A percentile compares a stretch with the other conserved stretches of the same genome.
Conservation (phyloP, 35 echinoderm and acorn worm genomes). For the Apostichopus californicus region DNA sequence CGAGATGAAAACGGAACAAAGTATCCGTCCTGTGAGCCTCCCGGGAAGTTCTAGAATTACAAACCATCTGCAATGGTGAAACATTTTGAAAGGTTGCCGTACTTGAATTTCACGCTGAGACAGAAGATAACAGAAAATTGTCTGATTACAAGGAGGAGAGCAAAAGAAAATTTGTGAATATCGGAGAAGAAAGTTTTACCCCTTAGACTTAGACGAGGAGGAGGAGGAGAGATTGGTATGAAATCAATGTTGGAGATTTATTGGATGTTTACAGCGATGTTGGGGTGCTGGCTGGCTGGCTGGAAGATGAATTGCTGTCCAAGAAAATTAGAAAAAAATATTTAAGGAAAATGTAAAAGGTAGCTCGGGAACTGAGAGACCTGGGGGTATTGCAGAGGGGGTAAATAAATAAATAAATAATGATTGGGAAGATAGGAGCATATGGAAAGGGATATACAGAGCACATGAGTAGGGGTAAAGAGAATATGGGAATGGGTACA, state of each 20-base stretch:
- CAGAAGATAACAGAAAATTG: neutral
- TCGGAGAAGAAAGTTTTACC: neutral
- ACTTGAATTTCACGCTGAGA: conserved; percentile 23
- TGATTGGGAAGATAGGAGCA: too few relatives aligned
- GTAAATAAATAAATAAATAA: too few relatives aligned
- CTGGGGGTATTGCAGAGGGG: too few relatives aligned
- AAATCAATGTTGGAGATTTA: neutral
- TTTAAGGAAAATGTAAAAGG: too few relatives aligned
- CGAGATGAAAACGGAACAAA: neutral
- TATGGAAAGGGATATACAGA: too few relatives aligned
- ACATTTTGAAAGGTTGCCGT: conserved; percentile 26
- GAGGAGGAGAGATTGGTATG: neutral
- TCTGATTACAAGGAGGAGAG: neutral
- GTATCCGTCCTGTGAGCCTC: conserved; percentile 3
- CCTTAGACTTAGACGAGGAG: neutral
- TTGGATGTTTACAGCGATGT: neutral
- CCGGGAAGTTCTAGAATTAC: conserved; percentile 31
- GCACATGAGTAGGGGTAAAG: too few relatives aligned
- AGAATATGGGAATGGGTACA: too few relatives aligned
- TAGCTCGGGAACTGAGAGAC: too few relatives aligned
- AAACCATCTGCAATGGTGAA: conserved; percentile 45
- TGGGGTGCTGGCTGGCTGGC: neutral
- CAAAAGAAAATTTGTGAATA: neutral
- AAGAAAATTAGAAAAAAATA: too few relatives aligned
- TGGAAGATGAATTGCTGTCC: too few relatives aligned